Evolutionary conservation across 1,140 invertebrate species (phyloP).

Genomic region (Anadara kagoshimensis): DNA sequence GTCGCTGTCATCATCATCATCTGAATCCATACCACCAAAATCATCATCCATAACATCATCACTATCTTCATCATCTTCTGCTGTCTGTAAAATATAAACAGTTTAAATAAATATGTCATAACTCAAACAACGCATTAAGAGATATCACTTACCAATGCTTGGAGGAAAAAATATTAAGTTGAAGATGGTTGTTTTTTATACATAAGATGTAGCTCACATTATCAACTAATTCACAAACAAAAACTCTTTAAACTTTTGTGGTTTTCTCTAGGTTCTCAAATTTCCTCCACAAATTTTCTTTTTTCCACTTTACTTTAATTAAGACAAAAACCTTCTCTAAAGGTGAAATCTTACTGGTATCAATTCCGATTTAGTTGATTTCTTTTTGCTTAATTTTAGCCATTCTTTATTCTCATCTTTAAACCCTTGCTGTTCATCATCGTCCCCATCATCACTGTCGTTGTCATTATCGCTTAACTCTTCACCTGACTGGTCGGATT

Average conservation of each 20-base stretch:
- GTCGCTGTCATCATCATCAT: slow-evolving; percentile 8
- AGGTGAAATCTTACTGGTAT: neutral
- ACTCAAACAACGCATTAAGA: neutral
- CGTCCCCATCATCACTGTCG: neutral
- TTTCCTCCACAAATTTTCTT: too few species aligned
- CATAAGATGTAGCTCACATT: neutral
- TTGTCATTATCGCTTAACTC: neutral
- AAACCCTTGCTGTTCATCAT: slow-evolving; percentile 4
- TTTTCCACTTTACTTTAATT: neutral
- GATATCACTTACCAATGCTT: neutral
- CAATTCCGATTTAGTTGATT: neutral
- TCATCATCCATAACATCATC: slow-evolving; percentile 5
- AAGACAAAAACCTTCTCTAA: neutral
- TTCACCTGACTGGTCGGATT: too few species aligned
- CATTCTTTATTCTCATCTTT: slow-evolving; percentile 30
- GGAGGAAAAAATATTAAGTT: too few species aligned
- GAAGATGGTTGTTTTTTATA: neutral
- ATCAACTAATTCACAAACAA: neutral
- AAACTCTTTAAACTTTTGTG: neutral
- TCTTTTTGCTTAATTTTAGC: slow-evolving; percentile 19
- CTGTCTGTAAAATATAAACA: slow-evolving; percentile 4
- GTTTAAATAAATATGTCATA: neutral
- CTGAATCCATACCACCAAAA: slow-evolving; percentile 14
- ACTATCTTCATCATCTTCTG: slow-evolving; percentile 18
- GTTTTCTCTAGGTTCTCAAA: too few species aligned